Percentiles rank a stretch among this genome's conserved stretches.
phyloP scores from a whole-genome alignment of 2,113 vertebrate genomes.

The Tringa solitaria region DNA sequence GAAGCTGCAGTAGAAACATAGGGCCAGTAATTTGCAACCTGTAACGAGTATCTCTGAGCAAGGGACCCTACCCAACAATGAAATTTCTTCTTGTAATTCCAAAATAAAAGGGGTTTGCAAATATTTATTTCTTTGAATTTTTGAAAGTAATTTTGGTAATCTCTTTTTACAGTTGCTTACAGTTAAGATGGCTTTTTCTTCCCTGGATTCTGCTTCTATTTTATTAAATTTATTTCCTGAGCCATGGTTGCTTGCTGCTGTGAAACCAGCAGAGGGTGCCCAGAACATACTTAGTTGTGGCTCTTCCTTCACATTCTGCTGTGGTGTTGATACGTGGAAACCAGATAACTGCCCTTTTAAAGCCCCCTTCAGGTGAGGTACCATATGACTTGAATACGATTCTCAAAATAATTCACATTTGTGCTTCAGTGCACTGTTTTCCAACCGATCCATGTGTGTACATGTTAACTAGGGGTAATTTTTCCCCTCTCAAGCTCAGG shows the following conservation, averaged over 20 bases:
- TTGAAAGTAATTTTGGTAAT: not conserved
- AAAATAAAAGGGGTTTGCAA: not conserved
- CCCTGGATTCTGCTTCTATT: not conserved
- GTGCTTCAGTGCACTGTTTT: not conserved
- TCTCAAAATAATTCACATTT: not conserved
- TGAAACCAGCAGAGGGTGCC: constrained; percentile 54
- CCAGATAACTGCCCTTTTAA: not conserved
- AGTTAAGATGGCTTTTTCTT: not conserved
- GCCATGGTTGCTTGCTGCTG: not conserved
- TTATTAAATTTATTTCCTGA: not conserved
- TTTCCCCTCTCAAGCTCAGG: not conserved
- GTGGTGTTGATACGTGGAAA: not conserved
- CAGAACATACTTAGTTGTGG: not conserved
- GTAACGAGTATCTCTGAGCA: not conserved
- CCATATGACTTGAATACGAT: fast-evolving
- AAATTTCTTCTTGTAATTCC: not conserved
- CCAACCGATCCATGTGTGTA: fast-evolving
- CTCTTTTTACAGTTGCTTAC: not conserved
- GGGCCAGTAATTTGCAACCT: not conserved
- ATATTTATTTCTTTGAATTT: not conserved
- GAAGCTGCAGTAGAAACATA: not conserved
- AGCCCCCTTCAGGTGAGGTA: not conserved
- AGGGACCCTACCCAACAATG: not conserved
- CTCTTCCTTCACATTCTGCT: not conserved
- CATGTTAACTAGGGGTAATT: not conserved